Percentiles rank a stretch among this genome's conserved stretches.
Conservation (phyloP, 2,797 vertebrate genomes). For the Coregonus ussuriensis region DNA sequence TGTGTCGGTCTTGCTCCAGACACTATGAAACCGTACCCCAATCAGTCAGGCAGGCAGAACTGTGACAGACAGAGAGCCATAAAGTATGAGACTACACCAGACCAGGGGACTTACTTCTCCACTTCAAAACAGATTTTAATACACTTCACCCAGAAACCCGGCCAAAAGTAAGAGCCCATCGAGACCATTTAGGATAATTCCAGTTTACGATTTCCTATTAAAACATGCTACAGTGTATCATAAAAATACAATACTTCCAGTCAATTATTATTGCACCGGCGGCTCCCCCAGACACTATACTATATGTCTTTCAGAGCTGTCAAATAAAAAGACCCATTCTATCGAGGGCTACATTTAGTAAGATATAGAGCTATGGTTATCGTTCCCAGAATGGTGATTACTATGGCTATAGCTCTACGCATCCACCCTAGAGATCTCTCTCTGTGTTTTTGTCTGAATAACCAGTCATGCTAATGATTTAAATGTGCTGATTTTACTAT, state of each 20-base stretch:
- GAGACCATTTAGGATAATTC: constrained; percentile 44
- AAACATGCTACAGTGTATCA: constrained; percentile 40
- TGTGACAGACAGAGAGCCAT: constrained; percentile 6
- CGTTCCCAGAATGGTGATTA: constrained; percentile 52
- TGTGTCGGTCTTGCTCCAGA: constrained; percentile 44
- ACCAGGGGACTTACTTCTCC: not conserved
- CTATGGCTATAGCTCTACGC: constrained; percentile 27
- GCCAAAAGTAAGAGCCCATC: constrained; percentile 28
- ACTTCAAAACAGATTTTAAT: not conserved
- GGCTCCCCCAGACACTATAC: constrained; percentile 24
- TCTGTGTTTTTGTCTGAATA: constrained; percentile 26
- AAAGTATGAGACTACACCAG: not conserved
- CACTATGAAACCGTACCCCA: constrained; percentile 39
- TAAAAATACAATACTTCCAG: constrained; percentile 40
- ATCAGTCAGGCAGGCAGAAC: not conserved
- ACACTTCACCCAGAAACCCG: constrained; percentile 4
- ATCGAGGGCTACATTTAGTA: constrained; percentile 17
- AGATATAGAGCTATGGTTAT: constrained; percentile 38
- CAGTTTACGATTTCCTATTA: constrained; percentile 61
- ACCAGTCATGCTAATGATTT: constrained; percentile 57
- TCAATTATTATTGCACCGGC: constrained; percentile 32
- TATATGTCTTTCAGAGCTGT: constrained; percentile 41
- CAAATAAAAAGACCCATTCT: constrained; percentile 49
- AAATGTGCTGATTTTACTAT: constrained; percentile 43
- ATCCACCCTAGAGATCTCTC: constrained; percentile 30